These are phyloP conservation scores for Anadara kagoshimensis DNA, from an alignment of 1,140 invertebrate species.

Conservation along the genomic window DNA sequence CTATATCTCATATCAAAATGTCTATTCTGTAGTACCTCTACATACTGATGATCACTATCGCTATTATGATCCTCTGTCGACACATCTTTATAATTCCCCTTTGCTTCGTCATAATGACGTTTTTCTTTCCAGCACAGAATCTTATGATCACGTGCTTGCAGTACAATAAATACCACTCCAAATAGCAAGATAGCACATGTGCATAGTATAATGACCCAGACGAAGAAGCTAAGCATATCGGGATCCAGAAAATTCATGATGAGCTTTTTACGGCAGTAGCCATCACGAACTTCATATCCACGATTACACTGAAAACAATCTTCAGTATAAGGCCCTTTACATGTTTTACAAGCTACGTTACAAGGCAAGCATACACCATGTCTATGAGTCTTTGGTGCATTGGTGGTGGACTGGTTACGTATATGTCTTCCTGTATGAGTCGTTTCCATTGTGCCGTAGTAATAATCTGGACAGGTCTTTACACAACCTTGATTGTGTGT, in stretches of 20 bases:
- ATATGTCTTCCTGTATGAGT: constrained; percentile 45
- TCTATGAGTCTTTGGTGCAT: constrained; percentile 42
- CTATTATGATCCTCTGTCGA: constrained; percentile 41
- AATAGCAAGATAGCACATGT: constrained; percentile 61
- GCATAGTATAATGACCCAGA: constrained; percentile 67
- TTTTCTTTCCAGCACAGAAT: constrained; percentile 64
- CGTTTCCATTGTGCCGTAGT: constrained; percentile 61
- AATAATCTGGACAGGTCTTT: constrained; percentile 65
- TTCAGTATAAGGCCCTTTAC: constrained; percentile 52
- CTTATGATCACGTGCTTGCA: constrained; percentile 57
- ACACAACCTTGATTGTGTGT: constrained; percentile 63
- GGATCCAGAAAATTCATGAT: constrained; percentile 65
- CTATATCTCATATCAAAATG: not conserved
- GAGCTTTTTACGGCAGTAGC: constrained; percentile 58
- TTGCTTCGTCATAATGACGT: constrained; percentile 50
- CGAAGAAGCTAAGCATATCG: constrained; percentile 63
- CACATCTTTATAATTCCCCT: constrained; percentile 61
- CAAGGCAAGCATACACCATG: constrained; percentile 61
- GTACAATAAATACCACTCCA: constrained; percentile 59
- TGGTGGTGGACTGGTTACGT: constrained; percentile 37
- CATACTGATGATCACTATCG: constrained; percentile 44
- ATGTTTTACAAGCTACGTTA: constrained; percentile 63
- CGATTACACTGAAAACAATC: constrained; percentile 66
- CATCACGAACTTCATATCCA: constrained; percentile 54
- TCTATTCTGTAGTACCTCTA: constrained; percentile 28